These are phyloP conservation scores for Rhincodon typus DNA, from an alignment of 2,797 vertebrate genomes.

Conservation along the genomic window DNA sequence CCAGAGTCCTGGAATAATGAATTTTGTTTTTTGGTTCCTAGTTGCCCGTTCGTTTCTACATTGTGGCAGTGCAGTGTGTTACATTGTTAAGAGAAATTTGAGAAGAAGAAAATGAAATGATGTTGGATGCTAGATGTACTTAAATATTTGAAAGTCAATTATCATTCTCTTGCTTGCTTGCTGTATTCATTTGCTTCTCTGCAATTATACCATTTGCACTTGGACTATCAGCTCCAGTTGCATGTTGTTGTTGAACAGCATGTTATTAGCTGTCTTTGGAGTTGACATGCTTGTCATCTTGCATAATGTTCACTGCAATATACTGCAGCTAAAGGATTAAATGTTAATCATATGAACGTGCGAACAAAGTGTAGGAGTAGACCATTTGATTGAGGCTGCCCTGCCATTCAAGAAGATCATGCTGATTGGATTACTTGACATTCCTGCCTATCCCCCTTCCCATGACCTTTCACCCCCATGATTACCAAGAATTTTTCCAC, in stretches of 20 bases:
- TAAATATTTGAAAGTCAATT: not conserved
- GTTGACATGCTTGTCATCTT: not conserved
- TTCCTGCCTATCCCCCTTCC: too few relatives aligned
- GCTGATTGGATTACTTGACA: too few relatives aligned
- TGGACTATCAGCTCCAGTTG: not conserved
- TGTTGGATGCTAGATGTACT: not conserved
- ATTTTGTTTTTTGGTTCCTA: not conserved
- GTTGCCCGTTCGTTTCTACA: not conserved
- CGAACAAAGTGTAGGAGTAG: too few relatives aligned
- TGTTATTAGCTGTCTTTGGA: not conserved
- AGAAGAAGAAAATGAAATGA: not conserved
- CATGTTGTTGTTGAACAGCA: not conserved
- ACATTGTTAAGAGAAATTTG: not conserved
- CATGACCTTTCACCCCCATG: too few relatives aligned
- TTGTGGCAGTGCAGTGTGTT: not conserved
- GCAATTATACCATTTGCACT: not conserved
- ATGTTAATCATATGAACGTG: not conserved
- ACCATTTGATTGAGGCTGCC: too few relatives aligned
- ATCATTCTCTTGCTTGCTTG: not conserved
- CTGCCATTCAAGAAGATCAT: too few relatives aligned
- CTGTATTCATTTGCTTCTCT: not conserved
- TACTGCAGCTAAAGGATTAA: not conserved
- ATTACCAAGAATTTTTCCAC: too few relatives aligned
- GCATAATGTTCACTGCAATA: not conserved
- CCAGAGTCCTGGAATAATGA: not conserved